Base-by-base conservation (phyloP, 2,797 vertebrate genomes). In the Cheirogaleus major region DNA sequence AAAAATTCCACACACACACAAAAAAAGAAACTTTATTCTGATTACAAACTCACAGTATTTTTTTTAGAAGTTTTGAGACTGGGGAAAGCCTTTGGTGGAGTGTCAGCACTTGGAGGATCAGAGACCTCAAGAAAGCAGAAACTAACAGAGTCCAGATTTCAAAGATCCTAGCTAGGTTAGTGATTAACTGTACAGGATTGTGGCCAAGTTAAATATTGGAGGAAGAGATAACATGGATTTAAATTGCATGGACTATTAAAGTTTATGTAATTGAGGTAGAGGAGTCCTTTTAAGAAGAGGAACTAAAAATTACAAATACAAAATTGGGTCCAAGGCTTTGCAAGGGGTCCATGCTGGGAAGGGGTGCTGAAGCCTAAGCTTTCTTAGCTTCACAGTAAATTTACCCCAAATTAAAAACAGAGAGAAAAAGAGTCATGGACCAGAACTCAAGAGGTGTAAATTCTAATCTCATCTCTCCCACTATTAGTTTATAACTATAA, bases 291-390 rank as follows among this genome's bases (percentile, higher is more conserved):
- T 88, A 80, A 70, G 52, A 78, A 81, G 70, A 95, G 69, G 2
- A 80, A 79, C 52, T 67, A 35, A 67, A 93, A 81, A 43, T 85
- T 70, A 65, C 69, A 84, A 93, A 95, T 14, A 82, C 38, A 84
- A 90, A 78, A 87, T 63, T 82, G 52, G 15, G 6, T 43, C 43
- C 12, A 80, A 27, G 25, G 23, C 52, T 70, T 82, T 65, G 35
- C 38, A 92, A 90, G 12, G 20, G 7, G 43, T 43, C 11, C 17
- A 52, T 57, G 32, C 4, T 65, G 86, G 10, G 27, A 41, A 85
- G 13, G 17, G n/a, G 7, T 38, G 32, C 14, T 70, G 14, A 59
- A 72, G 48, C 3, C 59, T 65, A 78, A 20, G 0, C 25, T 78
- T 41, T 55, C n/a, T 87, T 87, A 52, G 25, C 18, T 80, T 90